Conservation (phyloP, 2,113 vertebrate genomes). For the Grantiella picta region DNA sequence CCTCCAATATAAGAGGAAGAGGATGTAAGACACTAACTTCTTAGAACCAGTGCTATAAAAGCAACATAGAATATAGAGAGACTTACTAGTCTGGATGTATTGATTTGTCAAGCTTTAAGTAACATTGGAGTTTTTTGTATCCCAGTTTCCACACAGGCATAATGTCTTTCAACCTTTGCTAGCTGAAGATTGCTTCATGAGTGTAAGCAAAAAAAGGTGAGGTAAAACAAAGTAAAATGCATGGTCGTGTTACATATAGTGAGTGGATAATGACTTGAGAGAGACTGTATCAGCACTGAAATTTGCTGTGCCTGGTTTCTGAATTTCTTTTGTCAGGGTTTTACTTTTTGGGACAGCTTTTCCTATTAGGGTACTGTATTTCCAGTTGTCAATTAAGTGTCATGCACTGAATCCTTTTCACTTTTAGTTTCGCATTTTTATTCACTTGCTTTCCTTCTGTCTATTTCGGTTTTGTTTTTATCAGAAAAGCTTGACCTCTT, state of each 20-base stretch:
- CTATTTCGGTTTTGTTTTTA: neutral
- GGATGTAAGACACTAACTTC: neutral
- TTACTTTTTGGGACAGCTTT: neutral
- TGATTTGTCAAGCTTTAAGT: neutral
- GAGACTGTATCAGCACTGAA: neutral
- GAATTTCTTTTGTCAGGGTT: neutral
- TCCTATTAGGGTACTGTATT: neutral
- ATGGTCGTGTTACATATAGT: neutral
- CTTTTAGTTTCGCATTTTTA: neutral
- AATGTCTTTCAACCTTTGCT: neutral
- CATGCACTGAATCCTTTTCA: neutral
- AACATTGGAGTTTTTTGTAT: neutral
- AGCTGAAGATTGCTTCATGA: neutral
- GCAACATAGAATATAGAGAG: neutral
- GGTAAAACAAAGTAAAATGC: neutral
- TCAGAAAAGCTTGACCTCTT: neutral
- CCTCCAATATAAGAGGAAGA: neutral
- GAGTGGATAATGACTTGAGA: neutral
- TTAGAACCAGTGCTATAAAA: neutral
- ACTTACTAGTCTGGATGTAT: neutral
- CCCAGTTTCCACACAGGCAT: neutral
- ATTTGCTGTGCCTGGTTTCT: neutral
- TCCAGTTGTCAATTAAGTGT: neutral
- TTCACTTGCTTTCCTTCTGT: neutral
- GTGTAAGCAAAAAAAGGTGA: neutral